Evolutionary conservation across 2,888 invertebrate species (phyloP).

Genomic region (Napeogenes inachia): DNA sequence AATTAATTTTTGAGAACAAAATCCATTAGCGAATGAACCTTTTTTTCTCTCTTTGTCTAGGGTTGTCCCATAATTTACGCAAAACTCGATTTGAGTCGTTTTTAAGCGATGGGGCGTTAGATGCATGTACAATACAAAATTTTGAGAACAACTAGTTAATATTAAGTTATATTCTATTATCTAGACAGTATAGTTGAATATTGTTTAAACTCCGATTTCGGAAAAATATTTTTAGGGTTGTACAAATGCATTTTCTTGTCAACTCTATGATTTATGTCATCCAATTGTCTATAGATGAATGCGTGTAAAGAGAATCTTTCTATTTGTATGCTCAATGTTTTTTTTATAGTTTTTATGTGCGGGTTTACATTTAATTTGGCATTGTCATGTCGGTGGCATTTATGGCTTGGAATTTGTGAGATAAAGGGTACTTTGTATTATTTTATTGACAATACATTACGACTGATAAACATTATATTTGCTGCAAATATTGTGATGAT

Average conservation of each 20-base stretch:
- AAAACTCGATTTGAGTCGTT: slow-evolving; percentile 68
- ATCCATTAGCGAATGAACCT: slow-evolving; percentile 72
- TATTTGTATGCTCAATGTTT: slow-evolving; percentile 57
- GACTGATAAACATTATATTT: slow-evolving; percentile 13
- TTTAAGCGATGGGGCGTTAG: slow-evolving; percentile 72
- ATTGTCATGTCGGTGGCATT: slow-evolving; percentile 63
- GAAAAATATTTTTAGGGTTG: slow-evolving; percentile 36
- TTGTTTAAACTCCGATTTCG: slow-evolving; percentile 25
- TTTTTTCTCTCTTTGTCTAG: slow-evolving; percentile 69
- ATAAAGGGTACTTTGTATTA: slow-evolving; percentile 42
- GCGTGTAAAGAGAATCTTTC: slow-evolving; percentile 72
- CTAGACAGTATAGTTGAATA: slow-evolving; percentile 32
- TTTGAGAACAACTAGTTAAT: slow-evolving; percentile 13
- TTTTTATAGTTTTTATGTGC: slow-evolving; percentile 62
- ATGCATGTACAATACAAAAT: slow-evolving; percentile 42
- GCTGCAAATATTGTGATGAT: slow-evolving; percentile 24
- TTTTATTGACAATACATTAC: slow-evolving; percentile 24
- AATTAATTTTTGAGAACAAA: slow-evolving; percentile 76
- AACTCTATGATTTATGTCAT: slow-evolving; percentile 70
- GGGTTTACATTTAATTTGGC: slow-evolving; percentile 69
- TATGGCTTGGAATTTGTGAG: slow-evolving; percentile 61
- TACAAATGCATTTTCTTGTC: slow-evolving; percentile 65
- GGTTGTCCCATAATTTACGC: slow-evolving; percentile 74
- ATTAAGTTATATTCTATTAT: slow-evolving; percentile 28
- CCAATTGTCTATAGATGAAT: slow-evolving; percentile 71